Evolutionary conservation across 1,140 invertebrate genomes (phyloP), one percentile per base, ranked within the genome.

Genomic region (Teleogryllus occipitalis): DNA sequence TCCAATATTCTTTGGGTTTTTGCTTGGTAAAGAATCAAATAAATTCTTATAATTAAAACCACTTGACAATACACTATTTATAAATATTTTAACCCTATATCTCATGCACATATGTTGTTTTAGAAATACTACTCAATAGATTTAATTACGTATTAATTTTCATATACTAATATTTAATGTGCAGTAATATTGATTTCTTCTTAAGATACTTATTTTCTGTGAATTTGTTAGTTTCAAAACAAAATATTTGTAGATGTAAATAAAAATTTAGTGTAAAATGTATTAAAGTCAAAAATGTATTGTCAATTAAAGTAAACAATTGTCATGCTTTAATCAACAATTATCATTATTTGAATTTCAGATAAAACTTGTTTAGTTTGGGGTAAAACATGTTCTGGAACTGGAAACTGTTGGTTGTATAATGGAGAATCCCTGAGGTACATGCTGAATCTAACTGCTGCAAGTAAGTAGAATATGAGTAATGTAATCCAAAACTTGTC

Each of bases 341-440:
- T 39, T 39, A 39, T 39, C 5, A 5, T 76, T 76, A 48, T 78
- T 78, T 12, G 7, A 46, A 81, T 86, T 86, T 18, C 82, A 92
- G 90, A 91, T 86, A 88, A 88, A 73, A 89, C 91, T 18, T 93
- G 92, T 82, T 82, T 93, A 4, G 90, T 93, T 15, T 93, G 92
- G 92, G 92, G 92, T 18, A 92, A 91, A 83, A 93, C 92, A 12
- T 93, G 92, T 82, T 87, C 89, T 8, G 90, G 90, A 77, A 92
- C 88, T 73, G 92, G 92, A 78, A 93, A 93, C 83, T 93, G 92
- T 84, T 93, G 92, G 92, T 84, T 93, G 2, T 93, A 92, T 82
- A 90, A 93, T 84, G 90, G 91, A 8, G 88, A 89, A 81, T 87
- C 87, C 27, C 85, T 93, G 82, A 88, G 91, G 83, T 91, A 92